These are phyloP conservation scores for Spinibarbus caldwelli DNA, from an alignment of 2,797 vertebrate species.

Conservation along the genomic window DNA sequence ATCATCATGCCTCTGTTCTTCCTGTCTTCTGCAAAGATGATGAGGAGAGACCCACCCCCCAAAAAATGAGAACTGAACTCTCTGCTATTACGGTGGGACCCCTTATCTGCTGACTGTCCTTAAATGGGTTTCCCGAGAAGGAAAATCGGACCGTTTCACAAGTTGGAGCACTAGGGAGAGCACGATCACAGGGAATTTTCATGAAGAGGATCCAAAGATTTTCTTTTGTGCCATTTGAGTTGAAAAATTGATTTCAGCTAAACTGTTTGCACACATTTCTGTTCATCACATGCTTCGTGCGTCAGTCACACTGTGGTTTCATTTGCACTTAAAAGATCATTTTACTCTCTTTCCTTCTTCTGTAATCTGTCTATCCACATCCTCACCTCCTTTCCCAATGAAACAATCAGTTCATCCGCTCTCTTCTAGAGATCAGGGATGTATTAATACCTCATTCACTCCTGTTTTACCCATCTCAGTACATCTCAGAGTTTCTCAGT, in stretches of 20 bases:
- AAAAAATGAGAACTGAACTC: conserved; percentile 55
- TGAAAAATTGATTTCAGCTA: neutral
- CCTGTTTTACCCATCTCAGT: neutral
- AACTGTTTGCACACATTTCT: conserved; percentile 14
- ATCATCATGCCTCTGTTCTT: conserved; percentile 54
- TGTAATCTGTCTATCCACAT: neutral
- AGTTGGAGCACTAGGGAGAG: neutral
- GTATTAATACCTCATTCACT: conserved; percentile 13
- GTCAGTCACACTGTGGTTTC: neutral
- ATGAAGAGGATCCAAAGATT: conserved; percentile 6
- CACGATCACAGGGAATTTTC: too few relatives aligned
- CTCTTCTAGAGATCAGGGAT: neutral
- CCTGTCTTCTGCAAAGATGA: conserved; percentile 56
- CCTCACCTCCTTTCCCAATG: neutral
- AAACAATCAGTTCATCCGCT: conserved; percentile 16
- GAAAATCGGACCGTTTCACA: conserved; percentile 38
- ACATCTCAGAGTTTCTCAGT: neutral
- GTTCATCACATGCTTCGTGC: neutral
- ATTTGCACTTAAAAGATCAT: conserved; percentile 32
- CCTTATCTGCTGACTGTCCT: conserved; percentile 37
- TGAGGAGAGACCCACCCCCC: neutral
- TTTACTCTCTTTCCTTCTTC: neutral
- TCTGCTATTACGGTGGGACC: conserved; percentile 36
- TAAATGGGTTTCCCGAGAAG: conserved; percentile 42
- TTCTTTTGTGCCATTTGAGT: neutral